Evolutionary conservation across 1,140 invertebrate species (phyloP).

Genomic region (Agrypnia vestita): DNA sequence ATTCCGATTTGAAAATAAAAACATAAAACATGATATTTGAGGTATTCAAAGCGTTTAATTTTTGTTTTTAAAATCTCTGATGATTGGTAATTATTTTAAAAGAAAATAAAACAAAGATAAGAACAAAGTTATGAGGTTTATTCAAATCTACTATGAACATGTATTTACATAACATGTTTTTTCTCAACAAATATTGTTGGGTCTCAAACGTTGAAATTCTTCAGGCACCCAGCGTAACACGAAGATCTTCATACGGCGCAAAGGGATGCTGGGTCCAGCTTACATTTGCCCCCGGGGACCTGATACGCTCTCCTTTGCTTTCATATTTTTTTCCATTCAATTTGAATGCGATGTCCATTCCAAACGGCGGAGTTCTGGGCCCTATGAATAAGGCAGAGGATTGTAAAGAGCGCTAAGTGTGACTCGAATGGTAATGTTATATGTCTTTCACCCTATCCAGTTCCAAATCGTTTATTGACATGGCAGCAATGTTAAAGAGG

Average conservation of each 20-base stretch:
- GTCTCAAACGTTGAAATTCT: not conserved
- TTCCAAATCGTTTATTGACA: constrained; percentile 21
- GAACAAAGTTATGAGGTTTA: too few relatives aligned
- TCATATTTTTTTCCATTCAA: constrained; percentile 48
- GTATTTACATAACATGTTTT: not conserved
- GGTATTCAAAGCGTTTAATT: too few relatives aligned
- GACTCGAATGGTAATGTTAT: constrained; percentile 33
- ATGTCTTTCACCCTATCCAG: constrained; percentile 11
- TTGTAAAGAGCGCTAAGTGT: constrained; percentile 41
- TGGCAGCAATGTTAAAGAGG: not conserved
- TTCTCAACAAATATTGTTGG: constrained; percentile 10
- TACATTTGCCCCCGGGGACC: constrained; percentile 22
- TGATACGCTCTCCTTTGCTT: constrained; percentile 36
- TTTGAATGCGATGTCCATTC: constrained; percentile 42
- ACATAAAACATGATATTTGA: too few relatives aligned
- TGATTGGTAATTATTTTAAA: too few relatives aligned
- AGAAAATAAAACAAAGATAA: too few relatives aligned
- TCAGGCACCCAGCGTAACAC: not conserved
- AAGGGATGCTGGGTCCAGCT: constrained; percentile 2
- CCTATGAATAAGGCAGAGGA: constrained; percentile 39
- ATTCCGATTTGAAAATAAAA: too few relatives aligned
- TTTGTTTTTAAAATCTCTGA: too few relatives aligned
- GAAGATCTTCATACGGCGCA: constrained; percentile 21
- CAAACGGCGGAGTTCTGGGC: not conserved
- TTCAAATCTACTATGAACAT: too few relatives aligned